phyloP scores from a whole-genome alignment of 35 echinoderm and acorn worm species.

The Nesometra sesokonis region DNA sequence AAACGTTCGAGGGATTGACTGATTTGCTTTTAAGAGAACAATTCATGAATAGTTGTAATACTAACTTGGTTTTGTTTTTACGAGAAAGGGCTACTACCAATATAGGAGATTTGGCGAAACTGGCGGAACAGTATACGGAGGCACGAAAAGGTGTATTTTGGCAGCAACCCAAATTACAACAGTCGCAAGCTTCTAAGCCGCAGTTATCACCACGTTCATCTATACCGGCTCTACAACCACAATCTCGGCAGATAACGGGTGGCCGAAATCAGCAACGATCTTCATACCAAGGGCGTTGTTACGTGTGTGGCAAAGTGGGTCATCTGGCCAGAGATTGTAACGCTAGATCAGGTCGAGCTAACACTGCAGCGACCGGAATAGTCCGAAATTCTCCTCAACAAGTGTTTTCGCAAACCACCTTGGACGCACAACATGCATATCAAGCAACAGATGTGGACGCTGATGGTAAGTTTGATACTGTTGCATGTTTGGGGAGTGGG shows the following conservation, averaged over 20 bases:
- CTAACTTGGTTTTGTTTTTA: conserved; percentile 33
- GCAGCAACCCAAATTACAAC: no score
- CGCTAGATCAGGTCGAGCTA: no score
- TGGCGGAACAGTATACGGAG: conserved; percentile 41
- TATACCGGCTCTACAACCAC: neutral
- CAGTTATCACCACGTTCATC: neutral
- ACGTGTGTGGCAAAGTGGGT: neutral
- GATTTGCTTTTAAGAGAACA: conserved; percentile 44
- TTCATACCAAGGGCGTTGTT: conserved; percentile 12
- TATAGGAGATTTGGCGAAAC: neutral
- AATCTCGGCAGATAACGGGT: neutral
- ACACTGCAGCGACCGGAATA: no score
- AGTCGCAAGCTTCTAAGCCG: neutral
- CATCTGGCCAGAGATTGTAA: neutral
- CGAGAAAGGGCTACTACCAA: conserved; percentile 28
- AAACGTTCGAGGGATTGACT: conserved; percentile 20
- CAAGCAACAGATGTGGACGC: no score
- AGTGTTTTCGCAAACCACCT: no score
- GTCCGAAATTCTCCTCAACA: no score
- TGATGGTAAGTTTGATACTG: no score
- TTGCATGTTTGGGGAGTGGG: no score
- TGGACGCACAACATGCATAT: no score
- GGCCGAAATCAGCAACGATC: neutral
- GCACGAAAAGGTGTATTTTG: conserved; percentile 14
- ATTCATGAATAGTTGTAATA: conserved; percentile 22